Evolutionary conservation across 2,888 invertebrate genomes (phyloP).

Genomic region (Apodemia mormo): DNA sequence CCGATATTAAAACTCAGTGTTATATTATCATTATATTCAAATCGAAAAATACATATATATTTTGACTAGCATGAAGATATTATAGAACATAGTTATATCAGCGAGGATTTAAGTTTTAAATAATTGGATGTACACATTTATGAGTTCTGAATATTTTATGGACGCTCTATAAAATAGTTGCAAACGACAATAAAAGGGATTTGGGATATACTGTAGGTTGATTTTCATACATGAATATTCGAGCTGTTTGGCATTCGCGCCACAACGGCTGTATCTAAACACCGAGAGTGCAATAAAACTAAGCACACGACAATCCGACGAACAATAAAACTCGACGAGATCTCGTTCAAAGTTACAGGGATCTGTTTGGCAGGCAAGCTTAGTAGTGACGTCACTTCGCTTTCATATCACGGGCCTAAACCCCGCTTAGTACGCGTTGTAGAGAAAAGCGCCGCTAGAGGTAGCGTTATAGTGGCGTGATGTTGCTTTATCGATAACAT

Average conservation of each 20-base stretch:
- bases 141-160: constrained; percentile 30
- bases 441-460: constrained; percentile 41
- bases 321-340: constrained; percentile 63
- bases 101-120: neutral
- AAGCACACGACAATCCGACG: constrained; percentile 71
- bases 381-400: constrained; percentile 66
- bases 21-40: no score
- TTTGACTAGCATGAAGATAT: no score
- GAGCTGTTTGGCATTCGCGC: constrained; percentile 59
- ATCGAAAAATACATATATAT: no score
- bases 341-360: constrained; percentile 50
- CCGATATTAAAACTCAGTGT: no score
- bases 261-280: constrained; percentile 59
- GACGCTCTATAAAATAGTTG: constrained; percentile 40
- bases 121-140: constrained; percentile 27
- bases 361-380: constrained; percentile 38
- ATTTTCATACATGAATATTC: constrained; percentile 71
- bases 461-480: constrained; percentile 28
- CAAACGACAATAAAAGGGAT: constrained; percentile 55
- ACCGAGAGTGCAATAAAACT: constrained; percentile 72
- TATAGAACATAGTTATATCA: neutral
- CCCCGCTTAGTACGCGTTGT: constrained; percentile 49
- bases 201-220: constrained; percentile 42
- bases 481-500: constrained; percentile 33
- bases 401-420: constrained; percentile 74